These are phyloP conservation scores for Halcyon chelicuti DNA, from an alignment of 2,797 vertebrate species.

Conservation along the genomic window DNA sequence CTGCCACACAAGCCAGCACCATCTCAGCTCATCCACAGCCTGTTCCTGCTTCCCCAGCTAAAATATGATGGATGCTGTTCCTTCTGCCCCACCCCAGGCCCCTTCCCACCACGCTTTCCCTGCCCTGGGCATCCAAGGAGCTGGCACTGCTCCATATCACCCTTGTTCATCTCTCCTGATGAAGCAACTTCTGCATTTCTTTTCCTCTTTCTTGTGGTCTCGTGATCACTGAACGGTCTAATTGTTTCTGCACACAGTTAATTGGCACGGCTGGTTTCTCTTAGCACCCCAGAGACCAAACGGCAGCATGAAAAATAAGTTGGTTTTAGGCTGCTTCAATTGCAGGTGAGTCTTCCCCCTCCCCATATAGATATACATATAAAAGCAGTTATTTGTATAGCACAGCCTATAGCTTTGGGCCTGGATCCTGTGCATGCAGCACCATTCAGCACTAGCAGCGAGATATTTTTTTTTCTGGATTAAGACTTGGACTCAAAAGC, in stretches of 20 bases:
- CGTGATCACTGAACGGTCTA: neutral
- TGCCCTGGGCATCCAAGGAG: neutral
- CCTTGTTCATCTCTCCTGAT: neutral
- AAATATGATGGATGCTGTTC: neutral
- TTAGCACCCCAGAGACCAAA: neutral
- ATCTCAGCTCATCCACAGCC: neutral
- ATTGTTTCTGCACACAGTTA: neutral
- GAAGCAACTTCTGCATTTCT: neutral
- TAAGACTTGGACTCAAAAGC: neutral
- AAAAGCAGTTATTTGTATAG: neutral
- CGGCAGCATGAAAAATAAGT: neutral
- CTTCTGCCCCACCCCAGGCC: neutral
- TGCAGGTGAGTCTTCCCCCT: neutral
- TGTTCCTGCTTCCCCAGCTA: fast-evolving
- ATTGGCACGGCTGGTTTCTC: neutral
- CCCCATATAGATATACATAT: fast-evolving
- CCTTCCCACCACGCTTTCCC: fast-evolving
- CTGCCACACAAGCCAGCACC: neutral
- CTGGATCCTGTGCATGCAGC: fast-evolving
- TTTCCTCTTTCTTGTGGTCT: neutral
- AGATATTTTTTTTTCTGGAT: neutral
- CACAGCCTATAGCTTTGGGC: neutral
- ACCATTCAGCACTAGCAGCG: fast-evolving
- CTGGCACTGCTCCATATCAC: neutral
- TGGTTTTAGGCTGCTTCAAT: neutral